These are phyloP conservation scores for Euphonia xanthogaster DNA, from an alignment of 2,797 vertebrate species.

Conservation along the genomic window DNA sequence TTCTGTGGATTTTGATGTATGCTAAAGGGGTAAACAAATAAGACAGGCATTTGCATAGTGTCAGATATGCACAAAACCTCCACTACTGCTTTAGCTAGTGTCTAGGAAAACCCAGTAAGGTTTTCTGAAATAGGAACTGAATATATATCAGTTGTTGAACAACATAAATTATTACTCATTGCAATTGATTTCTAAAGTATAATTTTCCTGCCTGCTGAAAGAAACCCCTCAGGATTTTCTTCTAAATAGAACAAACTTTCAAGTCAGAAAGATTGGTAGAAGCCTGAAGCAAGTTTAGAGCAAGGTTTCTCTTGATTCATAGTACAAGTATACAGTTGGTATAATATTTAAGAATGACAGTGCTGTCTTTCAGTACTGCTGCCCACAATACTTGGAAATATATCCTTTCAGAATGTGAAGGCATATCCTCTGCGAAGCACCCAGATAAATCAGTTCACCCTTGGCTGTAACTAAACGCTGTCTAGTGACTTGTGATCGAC, in stretches of 20 bases:
- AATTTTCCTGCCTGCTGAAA: background rate
- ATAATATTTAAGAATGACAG: conserved; percentile 63
- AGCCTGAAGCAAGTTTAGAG: background rate
- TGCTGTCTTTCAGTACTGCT: conserved; percentile 63
- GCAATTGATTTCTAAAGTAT: background rate
- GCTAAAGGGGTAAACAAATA: background rate
- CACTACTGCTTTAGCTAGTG: background rate
- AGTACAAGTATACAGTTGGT: background rate
- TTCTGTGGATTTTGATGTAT: background rate
- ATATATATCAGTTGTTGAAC: background rate
- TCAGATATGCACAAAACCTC: background rate
- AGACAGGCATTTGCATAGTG: background rate
- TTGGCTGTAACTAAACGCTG: conserved; percentile 78
- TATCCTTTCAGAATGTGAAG: conserved; percentile 59
- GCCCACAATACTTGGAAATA: conserved; percentile 54
- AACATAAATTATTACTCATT: background rate
- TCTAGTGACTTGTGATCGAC: conserved; percentile 85
- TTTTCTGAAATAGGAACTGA: background rate
- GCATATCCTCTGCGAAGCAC: conserved; percentile 67
- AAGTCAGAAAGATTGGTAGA: background rate
- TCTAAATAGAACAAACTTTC: background rate
- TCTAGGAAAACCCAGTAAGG: background rate
- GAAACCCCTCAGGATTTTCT: background rate
- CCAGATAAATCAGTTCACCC: conserved; percentile 77
- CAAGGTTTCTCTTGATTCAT: conserved; percentile 9